Evolutionary conservation across 2,888 invertebrate species (phyloP).

Genomic region (Oxyscelio sp.): DNA sequence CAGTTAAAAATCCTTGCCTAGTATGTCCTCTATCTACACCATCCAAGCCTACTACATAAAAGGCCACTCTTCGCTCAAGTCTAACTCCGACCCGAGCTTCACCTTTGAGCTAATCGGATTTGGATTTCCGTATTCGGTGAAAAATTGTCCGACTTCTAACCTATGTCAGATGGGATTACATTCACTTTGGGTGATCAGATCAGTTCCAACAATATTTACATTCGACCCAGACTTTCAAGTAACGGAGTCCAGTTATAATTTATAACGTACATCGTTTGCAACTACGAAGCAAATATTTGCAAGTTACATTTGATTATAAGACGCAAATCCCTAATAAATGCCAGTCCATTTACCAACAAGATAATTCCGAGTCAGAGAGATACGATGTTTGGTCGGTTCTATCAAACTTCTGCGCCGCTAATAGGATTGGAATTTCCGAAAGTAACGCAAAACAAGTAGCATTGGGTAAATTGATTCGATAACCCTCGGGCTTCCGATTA

Average conservation of each 20-base stretch:
- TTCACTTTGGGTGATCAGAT: conserved; percentile 58
- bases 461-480: conserved; percentile 53
- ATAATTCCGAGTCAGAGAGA: conserved; percentile 42
- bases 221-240: conserved; percentile 4
- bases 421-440: conserved; percentile 46
- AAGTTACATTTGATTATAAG: conserved; percentile 43
- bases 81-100: conserved; percentile 26
- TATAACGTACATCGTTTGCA: conserved; percentile 8
- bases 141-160: conserved; percentile 54
- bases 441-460: conserved; percentile 53
- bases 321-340: conserved; percentile 29
- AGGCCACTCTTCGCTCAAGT: conserved; percentile 1
- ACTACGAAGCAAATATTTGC: conserved; percentile 28
- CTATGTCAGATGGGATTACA: conserved; percentile 47
- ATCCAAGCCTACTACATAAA: not conserved
- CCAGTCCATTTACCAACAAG: conserved; percentile 37
- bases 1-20: too few relatives aligned
- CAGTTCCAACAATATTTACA: conserved; percentile 56
- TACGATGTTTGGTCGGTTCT: conserved; percentile 7
- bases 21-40: too few relatives aligned
- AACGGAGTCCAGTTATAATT: conserved; percentile 38
- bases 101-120: conserved; percentile 52
- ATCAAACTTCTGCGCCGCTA: conserved; percentile 35
- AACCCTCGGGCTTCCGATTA: conserved; percentile 32
- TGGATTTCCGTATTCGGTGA: conserved; percentile 24